These are phyloP conservation scores for Saccopteryx bilineata DNA, from an alignment of 2,113 vertebrate species.

Conservation along the genomic window DNA sequence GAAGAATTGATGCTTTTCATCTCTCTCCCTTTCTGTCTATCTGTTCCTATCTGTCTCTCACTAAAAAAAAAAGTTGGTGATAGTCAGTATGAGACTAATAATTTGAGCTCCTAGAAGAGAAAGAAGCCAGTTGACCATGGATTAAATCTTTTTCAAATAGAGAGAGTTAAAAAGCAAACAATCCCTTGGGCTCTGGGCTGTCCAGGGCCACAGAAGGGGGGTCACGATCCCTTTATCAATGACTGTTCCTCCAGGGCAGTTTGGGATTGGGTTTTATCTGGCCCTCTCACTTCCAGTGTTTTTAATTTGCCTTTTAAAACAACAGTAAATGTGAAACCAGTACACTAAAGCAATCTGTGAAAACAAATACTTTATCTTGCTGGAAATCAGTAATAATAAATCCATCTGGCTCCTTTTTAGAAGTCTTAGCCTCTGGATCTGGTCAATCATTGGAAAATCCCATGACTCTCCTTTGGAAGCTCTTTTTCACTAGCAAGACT, in stretches of 20 bases:
- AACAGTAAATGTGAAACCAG: constrained; percentile 75
- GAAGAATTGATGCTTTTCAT: no score
- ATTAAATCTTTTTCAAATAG: constrained; percentile 50
- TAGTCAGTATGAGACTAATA: constrained; percentile 34
- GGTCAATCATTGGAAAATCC: constrained; percentile 71
- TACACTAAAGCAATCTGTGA: constrained; percentile 72
- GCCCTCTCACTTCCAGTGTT: constrained; percentile 71
- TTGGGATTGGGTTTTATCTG: constrained; percentile 73
- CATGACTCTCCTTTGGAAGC: not conserved
- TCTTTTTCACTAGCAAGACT: constrained; percentile 62
- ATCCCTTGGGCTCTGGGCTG: not conserved
- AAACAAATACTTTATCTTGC: constrained; percentile 76
- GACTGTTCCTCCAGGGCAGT: constrained; percentile 47
- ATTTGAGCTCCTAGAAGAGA: constrained; percentile 48
- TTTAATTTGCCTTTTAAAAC: constrained; percentile 82
- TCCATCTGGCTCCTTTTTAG: constrained; percentile 73
- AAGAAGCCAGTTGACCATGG: not conserved
- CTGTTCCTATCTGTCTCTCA: no score
- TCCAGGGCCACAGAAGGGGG: constrained; percentile 2
- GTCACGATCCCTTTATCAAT: constrained; percentile 62
- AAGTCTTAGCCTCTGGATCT: constrained; percentile 61
- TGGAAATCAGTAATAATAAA: constrained; percentile 81
- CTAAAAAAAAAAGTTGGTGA: not conserved
- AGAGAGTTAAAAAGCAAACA: constrained; percentile 1
- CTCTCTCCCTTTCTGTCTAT: no score